Base-by-base conservation (phyloP, 2,888 invertebrate genomes). In the Latheticus oryzae region DNA sequence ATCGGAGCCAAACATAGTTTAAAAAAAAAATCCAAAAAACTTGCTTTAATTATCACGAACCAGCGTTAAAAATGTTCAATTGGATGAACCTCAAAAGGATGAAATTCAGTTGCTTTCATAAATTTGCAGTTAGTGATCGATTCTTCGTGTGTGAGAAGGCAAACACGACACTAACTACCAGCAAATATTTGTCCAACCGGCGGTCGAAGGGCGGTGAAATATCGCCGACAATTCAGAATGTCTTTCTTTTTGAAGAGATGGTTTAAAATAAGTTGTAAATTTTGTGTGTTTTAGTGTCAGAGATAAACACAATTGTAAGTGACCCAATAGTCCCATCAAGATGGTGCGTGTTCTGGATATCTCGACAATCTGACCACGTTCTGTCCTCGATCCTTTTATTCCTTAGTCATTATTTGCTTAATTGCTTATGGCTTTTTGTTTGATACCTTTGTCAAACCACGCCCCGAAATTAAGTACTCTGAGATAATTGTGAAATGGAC, bases 101-200 rank as follows among this genome's bases (percentile, higher is more conserved):
- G 63, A 51, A 37, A n/a, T n/a, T 19, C 47, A 61, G 54, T 61
- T 58, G 61, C 58, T 64, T 65, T 66, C 55, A 57, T 57, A 57
- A 57, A 57, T 57, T 51, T 45, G 57, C 57, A 48, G 56, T 60
- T 56, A 42, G 28, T 45, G 58, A 60, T 58, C 51, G 60, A 56
- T 40, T 45, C 56, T 61, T 64, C 64, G 61, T 66, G 66, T 66
- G 66, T 62, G 62, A 66, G 62, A 54, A n/a, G 37, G 58, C 63
- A 67, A 65, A 65, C 67, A 64, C 61, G 47, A 48, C 60, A 58
- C 62, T 64, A 67, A 67, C 67, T 65, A 65, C 61, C 57, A 56
- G 58, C 64, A 67, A 65, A 67, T 67, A 67, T 67, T 67, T 67
- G 65, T 65, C 62, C 61, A 56, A 57, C 48, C 48, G 26, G 15